Base-by-base conservation (phyloP, 2,113 vertebrate genomes). In the Clarias macrocephalus region DNA sequence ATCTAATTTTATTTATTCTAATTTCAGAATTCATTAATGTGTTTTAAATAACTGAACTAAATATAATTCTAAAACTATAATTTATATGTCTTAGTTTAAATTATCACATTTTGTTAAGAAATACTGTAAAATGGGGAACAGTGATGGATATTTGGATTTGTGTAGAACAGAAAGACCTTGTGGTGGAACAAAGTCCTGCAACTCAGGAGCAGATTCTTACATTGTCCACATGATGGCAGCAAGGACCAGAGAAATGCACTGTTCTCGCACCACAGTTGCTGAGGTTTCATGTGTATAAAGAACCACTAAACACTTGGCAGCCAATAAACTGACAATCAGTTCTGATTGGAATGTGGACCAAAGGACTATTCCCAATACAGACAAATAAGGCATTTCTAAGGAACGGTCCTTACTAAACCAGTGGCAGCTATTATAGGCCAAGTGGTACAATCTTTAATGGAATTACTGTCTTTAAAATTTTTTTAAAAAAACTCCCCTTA, bases 141-240 rank as follows among this genome's bases (percentile, higher is more conserved):
- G 5, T 0, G 19, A 59, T 10, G 15, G 13, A 18, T 33, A 18
- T 16, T 18, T 12, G 16, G 19, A 80, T 62, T 48, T 19, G 13
- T 19, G 83, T 48, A 7, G 6, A 54, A 73, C 52, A 37, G n/a
- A 48, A 87, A 73, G 76, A 84, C 84, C 89, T 76, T 54, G 75
- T 89, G 89, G 88, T 42, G 4, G 54, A 8, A 48, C 52, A 33
- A 1, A 72, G 7, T 25, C 1, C 28, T 54, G 62, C 28, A 48
- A 23, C 0, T 13, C 30, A 77, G n/a, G n/a, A 21, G 57, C 56
- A 76, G 19, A 18, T 42, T 0, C 30, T 28, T 3, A 23, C 11
- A 56, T n/a, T n/a, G 5, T 84, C 93, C 94, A 92, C 90, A 86
- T 90, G 93, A n/a, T 83, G 2, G 91, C 65, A 89, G 90, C 89